Percentiles rank a stretch among this genome's conserved stretches.
Conservation (phyloP, 2,797 vertebrate genomes). For the Geotrypetes seraphini region DNA sequence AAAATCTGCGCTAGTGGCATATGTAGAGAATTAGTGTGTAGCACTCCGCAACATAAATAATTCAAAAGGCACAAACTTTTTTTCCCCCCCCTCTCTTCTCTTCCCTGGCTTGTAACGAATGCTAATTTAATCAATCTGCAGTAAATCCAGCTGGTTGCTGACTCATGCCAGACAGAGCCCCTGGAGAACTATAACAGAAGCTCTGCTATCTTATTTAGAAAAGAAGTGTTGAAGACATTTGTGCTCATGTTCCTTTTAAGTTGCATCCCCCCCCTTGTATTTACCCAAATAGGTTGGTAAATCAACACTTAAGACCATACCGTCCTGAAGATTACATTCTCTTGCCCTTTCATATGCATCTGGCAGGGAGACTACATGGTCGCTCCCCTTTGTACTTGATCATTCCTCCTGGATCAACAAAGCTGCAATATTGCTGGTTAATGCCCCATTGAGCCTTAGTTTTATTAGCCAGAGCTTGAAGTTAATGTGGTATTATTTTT, state of each 20-base stretch:
- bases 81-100: conserved; percentile 19
- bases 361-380: too few relatives aligned
- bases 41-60: conserved; percentile 65
- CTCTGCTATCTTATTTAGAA: conserved; percentile 63
- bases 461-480: too few relatives aligned
- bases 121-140: conserved; percentile 89
- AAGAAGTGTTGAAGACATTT: conserved; percentile 23
- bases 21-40: conserved; percentile 19
- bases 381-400: conserved; percentile 29
- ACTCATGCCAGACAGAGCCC: conserved; percentile 76
- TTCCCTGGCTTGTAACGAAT: conserved; percentile 72
- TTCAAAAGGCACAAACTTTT: conserved; percentile 45
- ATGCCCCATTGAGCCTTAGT: not conserved
- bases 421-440: not conserved
- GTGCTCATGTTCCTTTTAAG: not conserved
- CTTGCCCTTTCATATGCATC: too few relatives aligned
- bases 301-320: too few relatives aligned
- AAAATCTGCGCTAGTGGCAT: conserved; percentile 9
- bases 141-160: conserved; percentile 81
- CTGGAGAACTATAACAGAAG: conserved; percentile 53
- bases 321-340: too few relatives aligned
- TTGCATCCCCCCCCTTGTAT: too few relatives aligned
- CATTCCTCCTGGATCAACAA: too few relatives aligned
- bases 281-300: too few relatives aligned
- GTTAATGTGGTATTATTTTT: too few relatives aligned